Evolutionary conservation across 2,797 vertebrate species (phyloP).

Genomic region (Gila robusta): DNA sequence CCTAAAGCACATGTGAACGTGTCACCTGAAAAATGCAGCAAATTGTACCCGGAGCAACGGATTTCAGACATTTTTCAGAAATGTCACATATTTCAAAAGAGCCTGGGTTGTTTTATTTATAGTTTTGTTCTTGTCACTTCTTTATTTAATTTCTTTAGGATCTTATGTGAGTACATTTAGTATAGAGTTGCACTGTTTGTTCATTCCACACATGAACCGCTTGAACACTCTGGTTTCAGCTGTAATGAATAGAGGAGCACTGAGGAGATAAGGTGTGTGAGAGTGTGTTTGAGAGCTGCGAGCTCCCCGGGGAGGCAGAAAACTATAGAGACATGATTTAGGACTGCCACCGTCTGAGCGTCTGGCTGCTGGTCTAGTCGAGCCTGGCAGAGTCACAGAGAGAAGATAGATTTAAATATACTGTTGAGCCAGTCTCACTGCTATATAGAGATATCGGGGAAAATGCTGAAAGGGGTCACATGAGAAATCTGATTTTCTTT

Average conservation of each 20-base stretch:
- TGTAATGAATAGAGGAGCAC: slow-evolving; percentile 13
- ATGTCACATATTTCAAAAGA: not conserved
- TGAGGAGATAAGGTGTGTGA: slow-evolving; percentile 3
- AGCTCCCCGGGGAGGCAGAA: slow-evolving; percentile 34
- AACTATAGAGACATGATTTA: slow-evolving; percentile 52
- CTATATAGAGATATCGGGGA: not conserved
- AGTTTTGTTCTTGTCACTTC: not conserved
- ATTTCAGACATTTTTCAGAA: not conserved
- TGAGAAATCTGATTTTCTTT: not conserved
- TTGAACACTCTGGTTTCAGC: not conserved
- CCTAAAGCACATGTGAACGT: not conserved
- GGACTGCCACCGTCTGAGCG: slow-evolving; percentile 64
- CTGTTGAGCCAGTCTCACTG: not conserved
- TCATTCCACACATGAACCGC: not conserved
- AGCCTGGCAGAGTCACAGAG: slow-evolving; percentile 68
- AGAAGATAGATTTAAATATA: slow-evolving; percentile 14
- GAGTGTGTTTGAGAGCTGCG: slow-evolving; percentile 22
- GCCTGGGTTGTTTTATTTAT: not conserved
- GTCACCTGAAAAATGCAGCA: not conserved
- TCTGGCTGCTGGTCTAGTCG: slow-evolving; percentile 79
- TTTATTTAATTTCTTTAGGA: not conserved
- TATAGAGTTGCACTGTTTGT: not conserved
- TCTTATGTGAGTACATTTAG: not conserved
- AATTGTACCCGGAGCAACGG: not conserved
- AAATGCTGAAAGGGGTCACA: not conserved